phyloP scores from a whole-genome alignment of 2,113 vertebrate genomes.

The Spea multiplicata region DNA sequence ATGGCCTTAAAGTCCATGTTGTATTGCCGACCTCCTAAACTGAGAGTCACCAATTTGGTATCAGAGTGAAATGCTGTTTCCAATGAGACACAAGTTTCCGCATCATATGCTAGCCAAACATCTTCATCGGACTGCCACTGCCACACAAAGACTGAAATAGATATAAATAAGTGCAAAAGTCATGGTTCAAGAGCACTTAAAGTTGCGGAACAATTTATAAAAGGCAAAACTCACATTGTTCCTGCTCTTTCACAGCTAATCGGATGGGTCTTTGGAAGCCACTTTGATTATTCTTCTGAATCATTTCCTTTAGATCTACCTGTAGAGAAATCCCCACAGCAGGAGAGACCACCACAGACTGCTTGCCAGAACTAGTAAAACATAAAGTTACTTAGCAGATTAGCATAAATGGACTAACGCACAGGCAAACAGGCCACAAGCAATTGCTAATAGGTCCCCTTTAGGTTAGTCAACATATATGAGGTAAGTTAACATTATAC shows the following conservation, averaged over 20 bases:
- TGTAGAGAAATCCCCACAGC: background rate
- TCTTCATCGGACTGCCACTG: conserved; percentile 69
- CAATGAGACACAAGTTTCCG: conserved; percentile 57
- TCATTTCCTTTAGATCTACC: conserved; percentile 50
- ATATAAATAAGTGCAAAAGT: background rate
- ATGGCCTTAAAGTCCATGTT: conserved; percentile 68
- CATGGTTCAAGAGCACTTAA: conserved; percentile 2
- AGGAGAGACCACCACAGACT: conserved; percentile 13
- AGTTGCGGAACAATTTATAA: background rate
- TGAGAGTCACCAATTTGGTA: conserved; percentile 50
- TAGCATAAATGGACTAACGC: background rate
- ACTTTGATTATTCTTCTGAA: conserved; percentile 36
- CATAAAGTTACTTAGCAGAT: background rate
- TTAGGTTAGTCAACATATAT: no score
- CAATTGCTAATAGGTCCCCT: no score
- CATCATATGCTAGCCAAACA: conserved; percentile 64
- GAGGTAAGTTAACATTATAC: no score
- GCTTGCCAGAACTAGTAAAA: conserved; percentile 40
- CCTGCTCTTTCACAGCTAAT: conserved; percentile 40
- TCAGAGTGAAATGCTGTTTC: conserved; percentile 54
- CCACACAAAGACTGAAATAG: conserved; percentile 63
- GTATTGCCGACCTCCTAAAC: conserved; percentile 56
- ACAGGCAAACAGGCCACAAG: no score
- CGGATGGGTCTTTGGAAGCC: conserved; percentile 41
- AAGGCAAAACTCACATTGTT: conserved; percentile 47